Percentiles rank a stretch among this genome's conserved stretches.
These are phyloP conservation scores for Burhinus bistriatus DNA, from an alignment of 2,113 vertebrate species.

Conservation along the genomic window DNA sequence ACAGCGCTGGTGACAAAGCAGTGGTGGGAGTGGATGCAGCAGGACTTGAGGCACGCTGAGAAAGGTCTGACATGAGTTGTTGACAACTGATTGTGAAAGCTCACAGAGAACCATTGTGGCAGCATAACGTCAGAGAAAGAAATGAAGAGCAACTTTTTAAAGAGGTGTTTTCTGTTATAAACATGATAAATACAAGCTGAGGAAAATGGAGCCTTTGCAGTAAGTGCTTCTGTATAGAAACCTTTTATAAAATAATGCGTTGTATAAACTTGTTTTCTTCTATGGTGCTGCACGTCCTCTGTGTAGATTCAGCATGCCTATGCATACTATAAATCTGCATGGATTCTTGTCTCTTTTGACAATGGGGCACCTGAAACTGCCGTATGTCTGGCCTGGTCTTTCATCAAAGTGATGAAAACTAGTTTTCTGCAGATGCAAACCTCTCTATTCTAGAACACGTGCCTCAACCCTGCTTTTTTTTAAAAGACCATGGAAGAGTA, in stretches of 20 bases:
- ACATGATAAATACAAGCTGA: neutral
- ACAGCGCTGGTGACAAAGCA: neutral
- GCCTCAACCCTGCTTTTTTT: neutral
- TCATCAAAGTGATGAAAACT: neutral
- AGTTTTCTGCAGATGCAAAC: neutral
- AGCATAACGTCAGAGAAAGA: neutral
- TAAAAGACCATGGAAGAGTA: neutral
- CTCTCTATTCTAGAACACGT: neutral
- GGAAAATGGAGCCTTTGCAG: neutral
- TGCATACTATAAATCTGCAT: neutral
- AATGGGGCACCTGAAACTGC: neutral
- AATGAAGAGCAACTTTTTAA: neutral
- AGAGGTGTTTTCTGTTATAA: neutral
- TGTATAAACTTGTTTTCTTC: neutral
- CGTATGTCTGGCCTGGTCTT: neutral
- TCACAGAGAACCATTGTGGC: neutral
- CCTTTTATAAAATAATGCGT: neutral
- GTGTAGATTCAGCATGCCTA: neutral
- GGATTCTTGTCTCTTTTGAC: neutral
- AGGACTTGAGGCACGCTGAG: neutral
- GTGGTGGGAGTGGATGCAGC: neutral
- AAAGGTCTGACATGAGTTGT: neutral
- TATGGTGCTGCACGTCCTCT: fast-evolving
- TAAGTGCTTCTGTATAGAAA: neutral
- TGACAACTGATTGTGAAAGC: neutral